phyloP scores from a whole-genome alignment of 2,888 invertebrate species.

The Athalia rosae region DNA sequence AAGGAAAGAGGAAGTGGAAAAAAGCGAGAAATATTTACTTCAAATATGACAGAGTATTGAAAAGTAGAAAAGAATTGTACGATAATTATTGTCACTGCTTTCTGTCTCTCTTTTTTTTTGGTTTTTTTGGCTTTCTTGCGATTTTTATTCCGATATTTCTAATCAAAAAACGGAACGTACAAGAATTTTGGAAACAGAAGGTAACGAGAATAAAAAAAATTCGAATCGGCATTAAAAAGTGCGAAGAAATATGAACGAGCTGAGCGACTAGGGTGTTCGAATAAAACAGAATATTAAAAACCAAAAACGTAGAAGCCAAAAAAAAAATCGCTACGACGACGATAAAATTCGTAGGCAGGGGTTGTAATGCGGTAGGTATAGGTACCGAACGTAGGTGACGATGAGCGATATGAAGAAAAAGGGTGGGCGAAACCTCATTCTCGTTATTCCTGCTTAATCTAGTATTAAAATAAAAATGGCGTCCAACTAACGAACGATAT shows the following conservation, averaged over 20 bases:
- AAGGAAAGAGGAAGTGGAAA: too few relatives aligned
- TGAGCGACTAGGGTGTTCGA: too few relatives aligned
- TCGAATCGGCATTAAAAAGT: too few relatives aligned
- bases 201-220: neutral
- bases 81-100: too few relatives aligned
- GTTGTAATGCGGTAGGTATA: too few relatives aligned
- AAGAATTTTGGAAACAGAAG: too few relatives aligned
- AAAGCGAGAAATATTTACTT: too few relatives aligned
- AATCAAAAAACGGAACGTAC: too few relatives aligned
- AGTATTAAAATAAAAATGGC: conserved; percentile 43
- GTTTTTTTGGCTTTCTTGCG: neutral
- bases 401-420: neutral
- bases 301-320: neutral
- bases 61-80: too few relatives aligned
- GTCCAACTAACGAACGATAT: conserved; percentile 3
- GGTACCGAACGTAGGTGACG: neutral
- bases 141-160: neutral
- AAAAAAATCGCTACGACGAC: neutral
- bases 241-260: neutral
- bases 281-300: neutral
- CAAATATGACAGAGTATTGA: too few relatives aligned
- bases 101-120: neutral
- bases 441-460: conserved; percentile 44
- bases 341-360: too few relatives aligned
- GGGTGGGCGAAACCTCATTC: neutral